These are phyloP conservation scores for Ramphastos sulfuratus DNA, from an alignment of 2,113 vertebrate species.

Conservation along the genomic window DNA sequence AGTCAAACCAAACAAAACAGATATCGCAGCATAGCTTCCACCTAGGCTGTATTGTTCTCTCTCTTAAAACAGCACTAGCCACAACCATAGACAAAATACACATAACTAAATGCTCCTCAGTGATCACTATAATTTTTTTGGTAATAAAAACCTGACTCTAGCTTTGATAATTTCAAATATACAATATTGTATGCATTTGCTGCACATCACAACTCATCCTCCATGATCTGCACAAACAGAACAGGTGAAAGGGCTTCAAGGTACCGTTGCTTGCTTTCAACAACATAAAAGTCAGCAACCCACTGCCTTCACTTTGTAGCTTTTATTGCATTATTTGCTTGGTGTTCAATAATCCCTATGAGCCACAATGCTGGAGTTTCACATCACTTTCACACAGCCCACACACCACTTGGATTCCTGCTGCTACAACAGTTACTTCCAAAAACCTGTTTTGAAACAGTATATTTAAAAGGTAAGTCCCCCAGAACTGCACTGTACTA, in stretches of 20 bases:
- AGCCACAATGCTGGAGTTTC: constrained; percentile 1
- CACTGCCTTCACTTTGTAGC: background rate
- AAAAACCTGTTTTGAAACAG: constrained; percentile 24
- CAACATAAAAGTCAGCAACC: background rate
- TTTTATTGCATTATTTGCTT: background rate
- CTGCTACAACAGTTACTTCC: constrained; percentile 22
- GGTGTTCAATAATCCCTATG: background rate
- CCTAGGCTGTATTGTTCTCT: background rate
- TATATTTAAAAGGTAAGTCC: background rate
- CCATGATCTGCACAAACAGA: background rate
- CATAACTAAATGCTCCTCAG: background rate
- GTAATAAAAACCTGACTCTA: background rate
- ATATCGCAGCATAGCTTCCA: background rate
- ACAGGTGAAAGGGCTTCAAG: background rate
- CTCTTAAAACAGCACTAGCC: background rate
- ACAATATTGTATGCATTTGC: background rate
- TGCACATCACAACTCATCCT: background rate
- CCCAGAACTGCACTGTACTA: background rate
- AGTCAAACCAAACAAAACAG: background rate
- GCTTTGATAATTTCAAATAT: background rate
- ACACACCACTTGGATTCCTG: constrained; percentile 34
- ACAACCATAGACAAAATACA: background rate
- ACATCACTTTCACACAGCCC: constrained; percentile 40
- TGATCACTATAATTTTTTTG: background rate
- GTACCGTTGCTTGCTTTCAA: background rate